A percentile compares a stretch with the other conserved stretches of the same genome.
Conservation (phyloP, 2,888 invertebrate species). For the Nomada goodeniana region DNA sequence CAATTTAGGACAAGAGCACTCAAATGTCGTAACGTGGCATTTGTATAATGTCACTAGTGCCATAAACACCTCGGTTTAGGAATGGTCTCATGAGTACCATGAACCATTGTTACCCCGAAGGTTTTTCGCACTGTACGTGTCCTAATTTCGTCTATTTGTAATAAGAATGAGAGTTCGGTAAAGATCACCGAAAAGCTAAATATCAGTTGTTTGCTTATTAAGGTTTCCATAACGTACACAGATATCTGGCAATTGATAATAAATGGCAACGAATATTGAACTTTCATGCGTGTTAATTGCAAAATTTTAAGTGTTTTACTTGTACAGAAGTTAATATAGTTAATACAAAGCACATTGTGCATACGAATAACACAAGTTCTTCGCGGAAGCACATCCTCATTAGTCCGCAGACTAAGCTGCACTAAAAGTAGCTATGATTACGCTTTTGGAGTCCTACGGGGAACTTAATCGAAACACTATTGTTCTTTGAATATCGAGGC, state of each 20-base stretch:
- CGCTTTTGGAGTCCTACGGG: slow-evolving; percentile 47
- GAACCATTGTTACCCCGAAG: slow-evolving; percentile 24
- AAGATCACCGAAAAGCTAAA: not conserved
- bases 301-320: not conserved
- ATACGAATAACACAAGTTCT: slow-evolving; percentile 49
- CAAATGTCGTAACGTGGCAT: slow-evolving; percentile 74
- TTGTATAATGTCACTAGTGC: slow-evolving; percentile 73
- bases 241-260: not conserved
- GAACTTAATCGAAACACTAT: slow-evolving; percentile 46
- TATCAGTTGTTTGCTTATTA: not conserved
- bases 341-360: slow-evolving; percentile 21
- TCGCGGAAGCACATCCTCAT: slow-evolving; percentile 65
- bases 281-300: not conserved
- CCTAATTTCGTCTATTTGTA: slow-evolving; percentile 25
- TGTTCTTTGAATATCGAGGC: slow-evolving; percentile 33
- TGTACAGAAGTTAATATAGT: slow-evolving; percentile 21
- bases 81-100: slow-evolving; percentile 43
- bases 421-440: slow-evolving; percentile 51
- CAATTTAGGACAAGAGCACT: slow-evolving; percentile 60
- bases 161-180: not conserved
- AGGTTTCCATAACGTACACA: not conserved
- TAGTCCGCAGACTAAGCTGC: slow-evolving; percentile 38
- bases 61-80: slow-evolving; percentile 41
- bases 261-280: not conserved
- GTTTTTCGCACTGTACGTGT: not conserved